Evolutionary conservation across 2,113 vertebrate species (phyloP).

Genomic region (Odontophorus gujanensis): DNA sequence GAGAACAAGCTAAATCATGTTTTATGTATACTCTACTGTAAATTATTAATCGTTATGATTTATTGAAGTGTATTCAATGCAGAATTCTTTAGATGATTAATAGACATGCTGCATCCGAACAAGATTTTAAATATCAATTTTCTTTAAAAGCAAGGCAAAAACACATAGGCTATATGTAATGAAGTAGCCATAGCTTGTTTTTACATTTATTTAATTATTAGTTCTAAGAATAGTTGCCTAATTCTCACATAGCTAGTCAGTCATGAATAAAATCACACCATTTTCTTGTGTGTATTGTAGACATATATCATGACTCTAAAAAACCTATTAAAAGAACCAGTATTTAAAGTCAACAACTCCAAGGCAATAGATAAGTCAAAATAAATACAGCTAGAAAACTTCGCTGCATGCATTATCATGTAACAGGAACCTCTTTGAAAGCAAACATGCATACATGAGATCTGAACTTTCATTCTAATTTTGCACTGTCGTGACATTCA

Average conservation of each 20-base stretch:
- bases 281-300: neutral
- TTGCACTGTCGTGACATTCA: neutral
- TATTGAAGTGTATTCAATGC: constrained; percentile 11
- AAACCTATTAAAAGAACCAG: neutral
- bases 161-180: neutral
- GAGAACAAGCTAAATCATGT: neutral
- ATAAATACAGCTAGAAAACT: neutral
- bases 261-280: neutral
- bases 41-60: constrained; percentile 47
- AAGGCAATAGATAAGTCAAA: neutral
- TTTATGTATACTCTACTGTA: constrained; percentile 11
- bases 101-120: neutral
- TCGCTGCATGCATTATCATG: neutral
- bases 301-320: neutral
- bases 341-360: neutral
- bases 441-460: fast-evolving
- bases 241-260: neutral
- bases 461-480: neutral
- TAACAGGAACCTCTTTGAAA: neutral
- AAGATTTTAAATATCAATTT: neutral
- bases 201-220: neutral
- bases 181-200: neutral
- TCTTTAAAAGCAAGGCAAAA: constrained; percentile 8
- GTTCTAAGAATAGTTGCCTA: neutral
- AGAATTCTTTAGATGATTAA: neutral